Percentiles rank a stretch among this genome's conserved stretches.
These are phyloP conservation scores for Limnephilus rhombicus DNA, from an alignment of 2,888 invertebrate genomes.

Conservation along the genomic window DNA sequence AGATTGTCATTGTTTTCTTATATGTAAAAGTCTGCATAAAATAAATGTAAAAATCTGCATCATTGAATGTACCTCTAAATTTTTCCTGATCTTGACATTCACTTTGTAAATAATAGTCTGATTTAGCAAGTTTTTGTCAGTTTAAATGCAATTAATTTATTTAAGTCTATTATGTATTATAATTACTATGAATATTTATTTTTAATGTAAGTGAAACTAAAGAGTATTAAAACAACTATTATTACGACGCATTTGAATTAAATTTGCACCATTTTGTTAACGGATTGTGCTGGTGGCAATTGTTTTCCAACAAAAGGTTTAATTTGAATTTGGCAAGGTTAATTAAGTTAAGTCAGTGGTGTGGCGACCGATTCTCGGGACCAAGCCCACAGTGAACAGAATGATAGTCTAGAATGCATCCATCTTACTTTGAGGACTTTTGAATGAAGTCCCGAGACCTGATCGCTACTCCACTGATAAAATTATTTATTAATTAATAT, in stretches of 20 bases:
- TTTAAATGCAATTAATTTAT: neutral
- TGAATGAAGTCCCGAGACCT: neutral
- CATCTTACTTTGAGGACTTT: neutral
- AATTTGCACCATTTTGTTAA: neutral
- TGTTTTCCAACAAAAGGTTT: neutral
- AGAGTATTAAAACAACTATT: neutral
- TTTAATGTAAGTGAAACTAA: neutral
- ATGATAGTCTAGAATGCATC: neutral
- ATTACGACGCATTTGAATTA: neutral
- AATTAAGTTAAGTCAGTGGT: neutral
- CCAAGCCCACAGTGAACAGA: neutral
- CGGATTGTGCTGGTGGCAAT: neutral
- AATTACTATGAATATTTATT: neutral
- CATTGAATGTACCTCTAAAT: neutral
- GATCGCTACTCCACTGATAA: neutral
- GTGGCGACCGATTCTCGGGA: neutral
- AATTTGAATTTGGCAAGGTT: neutral
- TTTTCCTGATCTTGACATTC: neutral
- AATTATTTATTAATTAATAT: neutral
- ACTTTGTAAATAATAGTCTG: slow-evolving; percentile 20
- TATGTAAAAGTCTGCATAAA: neutral
- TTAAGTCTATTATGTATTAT: neutral
- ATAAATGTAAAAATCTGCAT: neutral
- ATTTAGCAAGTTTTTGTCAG: slow-evolving; percentile 6
- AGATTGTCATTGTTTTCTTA: neutral